These are phyloP conservation scores for Macrotrachela quadricornifera DNA, from an alignment of 1,140 invertebrate species.

Conservation along the genomic window DNA sequence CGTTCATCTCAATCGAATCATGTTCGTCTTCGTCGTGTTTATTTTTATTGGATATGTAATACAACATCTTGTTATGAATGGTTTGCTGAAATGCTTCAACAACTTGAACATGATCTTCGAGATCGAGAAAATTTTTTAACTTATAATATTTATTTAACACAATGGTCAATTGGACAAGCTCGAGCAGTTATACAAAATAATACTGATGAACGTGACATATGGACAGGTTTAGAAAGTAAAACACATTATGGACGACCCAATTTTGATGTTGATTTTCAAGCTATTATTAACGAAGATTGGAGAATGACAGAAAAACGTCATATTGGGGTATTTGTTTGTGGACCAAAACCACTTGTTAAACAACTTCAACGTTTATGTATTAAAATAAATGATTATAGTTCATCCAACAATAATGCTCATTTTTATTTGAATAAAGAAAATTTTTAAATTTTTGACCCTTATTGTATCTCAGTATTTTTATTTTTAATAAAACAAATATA, in stretches of 20 bases:
- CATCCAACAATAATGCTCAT: too few relatives aligned
- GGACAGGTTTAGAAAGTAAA: conserved; percentile 25
- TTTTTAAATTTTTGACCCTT: too few relatives aligned
- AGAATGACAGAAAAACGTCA: conserved; percentile 8
- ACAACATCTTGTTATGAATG: conserved; percentile 3
- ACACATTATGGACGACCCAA: conserved; percentile 28
- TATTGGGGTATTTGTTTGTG: conserved; percentile 30
- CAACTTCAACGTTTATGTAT: too few relatives aligned
- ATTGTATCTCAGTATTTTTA: too few relatives aligned
- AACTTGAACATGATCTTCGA: conserved; percentile 15
- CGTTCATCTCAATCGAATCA: conserved; percentile 8
- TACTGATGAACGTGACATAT: conserved; percentile 13
- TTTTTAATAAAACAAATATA: too few relatives aligned
- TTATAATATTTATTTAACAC: conserved; percentile 24
- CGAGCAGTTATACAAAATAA: conserved; percentile 3
- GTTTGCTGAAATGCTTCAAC: conserved; percentile 6
- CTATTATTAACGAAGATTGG: too few relatives aligned
- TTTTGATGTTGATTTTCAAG: conserved; percentile 22
- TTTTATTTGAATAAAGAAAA: too few relatives aligned
- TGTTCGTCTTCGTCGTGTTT: background rate
- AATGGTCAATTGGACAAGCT: conserved; percentile 24
- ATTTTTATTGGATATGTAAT: conserved; percentile 9
- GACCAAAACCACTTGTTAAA: conserved; percentile 13
- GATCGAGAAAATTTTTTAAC: conserved; percentile 16
- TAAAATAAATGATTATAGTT: too few relatives aligned